Evolutionary conservation across 2,888 invertebrate species (phyloP), one percentile per base, ranked within the genome.

Genomic region (Ephialtes manifestator): DNA sequence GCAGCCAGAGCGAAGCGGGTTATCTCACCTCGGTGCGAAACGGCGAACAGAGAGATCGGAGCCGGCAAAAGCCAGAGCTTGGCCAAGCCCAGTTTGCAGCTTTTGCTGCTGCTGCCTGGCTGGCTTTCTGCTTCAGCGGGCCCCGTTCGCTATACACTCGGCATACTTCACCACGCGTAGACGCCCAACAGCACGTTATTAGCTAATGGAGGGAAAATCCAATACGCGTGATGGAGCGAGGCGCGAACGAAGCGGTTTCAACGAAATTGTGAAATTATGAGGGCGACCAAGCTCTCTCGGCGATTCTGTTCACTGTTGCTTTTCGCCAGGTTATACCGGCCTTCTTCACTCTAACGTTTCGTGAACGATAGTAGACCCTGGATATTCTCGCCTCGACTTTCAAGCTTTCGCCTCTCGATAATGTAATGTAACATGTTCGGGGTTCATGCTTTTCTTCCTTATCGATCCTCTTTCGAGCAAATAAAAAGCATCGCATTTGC

Each of bases 131-230:
- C 71, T 65, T 51, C 46, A 67, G 72, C 72, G 67, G 28, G 63
- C 28, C 70, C 46, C 7, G 53, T 43, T 65, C 31, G 24, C 63
- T 55, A 72, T 71, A 60, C 28, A 77, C 77, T 63, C 28, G 4
- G 39, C 35, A 46, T n/a, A 55, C 70, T 83, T 58, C 72, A 68
- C 75, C 20, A 53, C 39, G n/a, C 60, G 72, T 71, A 76, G 28
- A 77, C 18, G 51, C 39, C 51, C 71, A 79, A 76, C 74, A 58
- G 79, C 53, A 67, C 87, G 89, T 90, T 91, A 92, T 92, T 92
- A 92, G 92, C 92, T 92, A 92, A 92, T 92, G 92, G 91, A 91
- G 88, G 89, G 87, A 87, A 89, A 90, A 90, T 91, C 88, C 87
- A 78, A 86, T 85, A 74, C 53, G 84, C 77, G 83, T 87, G 86